Conservation (phyloP, 2,888 invertebrate species). For the Lochmaea capreae region DNA sequence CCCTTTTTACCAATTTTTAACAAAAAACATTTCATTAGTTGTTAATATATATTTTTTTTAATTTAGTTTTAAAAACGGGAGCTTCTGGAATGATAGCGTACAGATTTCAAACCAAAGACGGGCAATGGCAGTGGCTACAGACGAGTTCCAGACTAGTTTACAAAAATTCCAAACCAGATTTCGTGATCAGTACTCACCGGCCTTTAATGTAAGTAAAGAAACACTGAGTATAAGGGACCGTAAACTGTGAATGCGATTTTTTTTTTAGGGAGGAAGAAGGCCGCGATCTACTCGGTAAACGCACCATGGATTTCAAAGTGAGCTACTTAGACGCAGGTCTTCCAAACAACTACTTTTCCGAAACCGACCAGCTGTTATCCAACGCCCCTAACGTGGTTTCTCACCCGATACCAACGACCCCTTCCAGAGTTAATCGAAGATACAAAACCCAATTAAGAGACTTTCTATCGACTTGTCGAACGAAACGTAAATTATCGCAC, state of each 20-base stretch:
- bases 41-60: not conserved
- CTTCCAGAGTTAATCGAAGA: conserved; percentile 81
- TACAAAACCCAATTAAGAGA: conserved; percentile 95
- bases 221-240: not conserved
- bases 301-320: conserved; percentile 99
- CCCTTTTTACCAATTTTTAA: too few species aligned
- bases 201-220: conserved; percentile 89
- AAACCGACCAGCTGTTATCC: conserved; percentile 80
- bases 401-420: conserved; percentile 68
- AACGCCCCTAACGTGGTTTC: conserved; percentile 69
- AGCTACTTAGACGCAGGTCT: conserved; percentile 96
- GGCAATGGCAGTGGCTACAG: conserved; percentile 98
- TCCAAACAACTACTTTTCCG: conserved; percentile 91
- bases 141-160: conserved; percentile 96
- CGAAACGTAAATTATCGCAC: conserved; percentile 63
- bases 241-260: not conserved
- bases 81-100: conserved; percentile 99
- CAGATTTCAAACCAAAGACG: conserved; percentile 93
- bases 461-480: conserved; percentile 90
- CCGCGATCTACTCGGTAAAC: conserved; percentile 93
- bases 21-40: not conserved
- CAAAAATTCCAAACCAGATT: conserved; percentile 99
- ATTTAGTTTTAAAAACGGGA: conserved; percentile 95
- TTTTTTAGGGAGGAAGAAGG: conserved; percentile 95
- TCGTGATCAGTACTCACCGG: conserved; percentile 98